Conservation (phyloP, 2,797 vertebrate species). For the Tokudaia muenninki region DNA sequence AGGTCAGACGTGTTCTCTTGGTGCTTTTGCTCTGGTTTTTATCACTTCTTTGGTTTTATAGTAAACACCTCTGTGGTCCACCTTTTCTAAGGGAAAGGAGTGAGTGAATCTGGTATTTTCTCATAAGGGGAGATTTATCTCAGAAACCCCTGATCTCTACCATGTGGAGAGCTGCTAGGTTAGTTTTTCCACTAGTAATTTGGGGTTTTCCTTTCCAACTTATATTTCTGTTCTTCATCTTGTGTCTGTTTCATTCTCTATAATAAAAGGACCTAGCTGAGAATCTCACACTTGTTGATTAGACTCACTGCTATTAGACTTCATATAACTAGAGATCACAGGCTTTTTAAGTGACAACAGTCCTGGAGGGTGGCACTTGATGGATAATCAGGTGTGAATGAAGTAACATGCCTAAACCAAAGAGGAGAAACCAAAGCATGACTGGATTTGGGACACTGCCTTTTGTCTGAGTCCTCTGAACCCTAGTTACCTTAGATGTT, state of each 20-base stretch:
- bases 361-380: not conserved
- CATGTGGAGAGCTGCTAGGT: not conserved
- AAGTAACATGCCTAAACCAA: not conserved
- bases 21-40: not conserved
- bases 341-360: not conserved
- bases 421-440: not conserved
- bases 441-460: not conserved
- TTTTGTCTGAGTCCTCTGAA: not conserved
- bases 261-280: not conserved
- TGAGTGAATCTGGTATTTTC: not conserved
- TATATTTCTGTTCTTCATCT: not conserved
- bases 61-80: fast-evolving
- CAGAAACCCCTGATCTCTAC: not conserved
- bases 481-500: not conserved
- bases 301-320: not conserved
- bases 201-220: not conserved
- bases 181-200: not conserved
- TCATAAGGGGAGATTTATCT: not conserved
- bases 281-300: not conserved
- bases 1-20: not conserved
- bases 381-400: not conserved
- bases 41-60: not conserved
- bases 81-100: not conserved
- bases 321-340: not conserved
- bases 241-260: slow-evolving; percentile 18